These are phyloP conservation scores for Agapostemon virescens DNA, from an alignment of 2,888 invertebrate species.

Conservation along the genomic window DNA sequence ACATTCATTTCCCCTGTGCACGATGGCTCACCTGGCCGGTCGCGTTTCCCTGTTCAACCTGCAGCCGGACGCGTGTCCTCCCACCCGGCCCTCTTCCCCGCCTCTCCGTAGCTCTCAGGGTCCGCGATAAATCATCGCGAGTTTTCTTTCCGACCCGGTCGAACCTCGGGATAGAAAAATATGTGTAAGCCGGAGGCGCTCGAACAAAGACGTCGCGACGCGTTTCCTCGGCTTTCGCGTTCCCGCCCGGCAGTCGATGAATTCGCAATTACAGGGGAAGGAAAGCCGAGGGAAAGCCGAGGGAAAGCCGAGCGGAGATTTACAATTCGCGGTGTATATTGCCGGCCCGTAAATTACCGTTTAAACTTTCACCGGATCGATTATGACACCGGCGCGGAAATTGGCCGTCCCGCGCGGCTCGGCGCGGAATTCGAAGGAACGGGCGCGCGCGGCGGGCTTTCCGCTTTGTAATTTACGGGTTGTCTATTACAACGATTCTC, in stretches of 20 bases:
- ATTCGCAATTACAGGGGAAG: slow-evolving; percentile 46
- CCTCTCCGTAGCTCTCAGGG: not conserved
- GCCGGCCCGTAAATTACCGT: slow-evolving; percentile 37
- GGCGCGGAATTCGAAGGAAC: not conserved
- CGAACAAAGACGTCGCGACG: slow-evolving; percentile 47
- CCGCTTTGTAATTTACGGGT: slow-evolving; percentile 1
- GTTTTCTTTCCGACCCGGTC: slow-evolving; percentile 48
- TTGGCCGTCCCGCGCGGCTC: not conserved
- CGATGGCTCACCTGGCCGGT: slow-evolving; percentile 77
- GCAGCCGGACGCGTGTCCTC: slow-evolving; percentile 58
- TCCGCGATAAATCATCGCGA: slow-evolving; percentile 66
- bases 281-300: slow-evolving; percentile 9
- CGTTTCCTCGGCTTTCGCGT: slow-evolving; percentile 42
- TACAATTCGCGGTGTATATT: slow-evolving; percentile 32
- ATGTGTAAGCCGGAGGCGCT: not conserved
- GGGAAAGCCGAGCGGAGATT: slow-evolving; percentile 21
- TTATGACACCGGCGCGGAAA: not conserved
- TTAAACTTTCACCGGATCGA: slow-evolving; percentile 24
- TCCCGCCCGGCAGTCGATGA: slow-evolving; percentile 37
- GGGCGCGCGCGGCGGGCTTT: not conserved
- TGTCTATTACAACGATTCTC: not conserved
- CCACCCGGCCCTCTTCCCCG: not conserved
- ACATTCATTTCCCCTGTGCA: slow-evolving; percentile 80
- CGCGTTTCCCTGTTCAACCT: slow-evolving; percentile 64
- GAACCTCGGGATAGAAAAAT: slow-evolving; percentile 36